Evolutionary conservation across 2,888 invertebrate genomes (phyloP).

Genomic region (Leuctra nigra): DNA sequence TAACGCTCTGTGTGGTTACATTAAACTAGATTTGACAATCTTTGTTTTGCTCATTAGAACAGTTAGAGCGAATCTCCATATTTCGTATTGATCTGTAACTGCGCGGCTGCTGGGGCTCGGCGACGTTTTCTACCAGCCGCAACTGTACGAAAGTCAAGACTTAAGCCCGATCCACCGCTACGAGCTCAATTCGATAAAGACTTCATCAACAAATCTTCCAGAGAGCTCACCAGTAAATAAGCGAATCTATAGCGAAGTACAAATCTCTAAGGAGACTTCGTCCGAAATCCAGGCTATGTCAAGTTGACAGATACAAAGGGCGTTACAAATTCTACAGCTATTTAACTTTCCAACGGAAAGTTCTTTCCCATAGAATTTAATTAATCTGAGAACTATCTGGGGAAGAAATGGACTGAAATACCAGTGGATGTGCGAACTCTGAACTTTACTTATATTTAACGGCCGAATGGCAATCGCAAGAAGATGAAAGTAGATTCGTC

Average conservation of each 20-base stretch:
- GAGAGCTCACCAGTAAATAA: constrained; percentile 15
- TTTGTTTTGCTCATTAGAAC: neutral
- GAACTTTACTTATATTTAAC: too few species aligned
- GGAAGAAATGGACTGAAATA: too few species aligned
- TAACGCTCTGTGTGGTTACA: too few species aligned
- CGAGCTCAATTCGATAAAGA: constrained; percentile 13
- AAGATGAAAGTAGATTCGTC: too few species aligned
- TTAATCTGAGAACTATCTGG: too few species aligned
- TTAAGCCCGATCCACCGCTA: constrained; percentile 4
- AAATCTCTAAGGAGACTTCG: neutral
- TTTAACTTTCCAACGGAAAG: too few species aligned
- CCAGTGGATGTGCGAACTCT: too few species aligned
- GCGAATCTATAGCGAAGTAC: constrained; percentile 18
- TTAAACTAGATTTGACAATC: too few species aligned
- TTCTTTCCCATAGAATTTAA: too few species aligned
- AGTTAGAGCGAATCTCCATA: neutral
- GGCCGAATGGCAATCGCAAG: too few species aligned
- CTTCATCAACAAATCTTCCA: constrained; percentile 18
- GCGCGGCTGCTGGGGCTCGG: neutral
- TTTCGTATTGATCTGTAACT: neutral
- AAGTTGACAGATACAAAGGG: constrained; percentile 10
- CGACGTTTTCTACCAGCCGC: neutral
- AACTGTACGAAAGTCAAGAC: neutral
- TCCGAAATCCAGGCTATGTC: neutral
- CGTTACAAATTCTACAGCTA: too few species aligned